Evolutionary conservation across 2,113 vertebrate species (phyloP).

Genomic region (Aleadryas rufinucha): DNA sequence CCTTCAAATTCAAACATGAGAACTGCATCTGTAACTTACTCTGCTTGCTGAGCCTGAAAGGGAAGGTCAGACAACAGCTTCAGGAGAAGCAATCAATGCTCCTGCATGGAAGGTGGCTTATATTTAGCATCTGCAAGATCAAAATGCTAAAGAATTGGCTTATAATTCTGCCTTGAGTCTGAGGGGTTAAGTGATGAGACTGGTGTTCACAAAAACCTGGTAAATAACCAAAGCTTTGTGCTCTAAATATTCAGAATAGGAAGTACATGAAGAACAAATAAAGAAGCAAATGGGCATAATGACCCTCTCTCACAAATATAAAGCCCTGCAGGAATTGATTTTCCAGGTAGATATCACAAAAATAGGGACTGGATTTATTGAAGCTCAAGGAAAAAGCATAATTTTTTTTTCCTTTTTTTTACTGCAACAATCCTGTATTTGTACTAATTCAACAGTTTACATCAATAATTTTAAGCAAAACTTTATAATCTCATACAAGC

Average conservation of each 20-base stretch:
- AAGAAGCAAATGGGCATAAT: background rate
- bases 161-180: background rate
- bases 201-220: background rate
- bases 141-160: background rate
- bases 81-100: background rate
- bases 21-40: background rate
- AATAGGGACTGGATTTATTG: background rate
- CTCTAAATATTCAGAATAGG: background rate
- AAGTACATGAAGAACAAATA: background rate
- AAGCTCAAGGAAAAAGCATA: background rate
- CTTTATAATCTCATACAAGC: background rate
- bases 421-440: background rate
- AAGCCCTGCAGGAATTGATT: background rate
- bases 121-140: background rate
- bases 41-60: slow-evolving; percentile 6
- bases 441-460: background rate
- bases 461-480: background rate
- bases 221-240: background rate
- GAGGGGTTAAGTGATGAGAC: background rate
- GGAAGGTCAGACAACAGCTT: slow-evolving; percentile 7
- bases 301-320: background rate
- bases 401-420: fast-evolving
- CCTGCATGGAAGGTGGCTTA: background rate
- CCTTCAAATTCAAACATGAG: slow-evolving; percentile 20
- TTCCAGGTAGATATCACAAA: background rate